phyloP scores from a whole-genome alignment of 53 echinoderm and acorn worm species.

The Paracentrotus lividus region DNA sequence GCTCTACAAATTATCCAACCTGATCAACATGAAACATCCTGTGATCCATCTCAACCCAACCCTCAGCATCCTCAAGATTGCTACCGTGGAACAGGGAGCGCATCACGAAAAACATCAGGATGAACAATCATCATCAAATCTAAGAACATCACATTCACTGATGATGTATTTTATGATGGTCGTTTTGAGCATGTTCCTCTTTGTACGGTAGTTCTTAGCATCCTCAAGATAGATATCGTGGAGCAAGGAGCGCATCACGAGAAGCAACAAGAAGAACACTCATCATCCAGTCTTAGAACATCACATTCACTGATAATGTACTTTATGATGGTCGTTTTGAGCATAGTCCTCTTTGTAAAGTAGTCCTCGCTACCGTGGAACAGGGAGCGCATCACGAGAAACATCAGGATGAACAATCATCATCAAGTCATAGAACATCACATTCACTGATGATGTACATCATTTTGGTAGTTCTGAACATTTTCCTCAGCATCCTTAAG shows the following conservation, averaged over 20 bases:
- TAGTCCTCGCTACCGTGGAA: neutral
- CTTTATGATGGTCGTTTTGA: neutral
- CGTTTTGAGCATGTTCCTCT: neutral
- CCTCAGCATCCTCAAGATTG: constrained; percentile 36
- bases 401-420: neutral
- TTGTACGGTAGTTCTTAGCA: neutral
- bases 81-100: constrained; percentile 36
- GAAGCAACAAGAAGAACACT: neutral
- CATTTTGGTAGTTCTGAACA: neutral
- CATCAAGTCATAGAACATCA: no score
- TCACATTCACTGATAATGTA: neutral
- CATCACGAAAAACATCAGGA: neutral
- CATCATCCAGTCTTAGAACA: neutral
- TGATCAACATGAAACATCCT: constrained; percentile 54
- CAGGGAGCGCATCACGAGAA: neutral
- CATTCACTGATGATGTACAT: no score
- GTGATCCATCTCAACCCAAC: constrained; percentile 1
- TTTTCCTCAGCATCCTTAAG: neutral
- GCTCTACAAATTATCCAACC: constrained; percentile 17
- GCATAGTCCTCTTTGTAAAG: no score
- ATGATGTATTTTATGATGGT: neutral
- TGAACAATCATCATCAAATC: neutral
- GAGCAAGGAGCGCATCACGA: neutral
- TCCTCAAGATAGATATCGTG: neutral
- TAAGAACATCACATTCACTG: neutral